These are phyloP conservation scores for Eilema sororculum DNA, from an alignment of 2,888 invertebrate genomes.

Conservation along the genomic window DNA sequence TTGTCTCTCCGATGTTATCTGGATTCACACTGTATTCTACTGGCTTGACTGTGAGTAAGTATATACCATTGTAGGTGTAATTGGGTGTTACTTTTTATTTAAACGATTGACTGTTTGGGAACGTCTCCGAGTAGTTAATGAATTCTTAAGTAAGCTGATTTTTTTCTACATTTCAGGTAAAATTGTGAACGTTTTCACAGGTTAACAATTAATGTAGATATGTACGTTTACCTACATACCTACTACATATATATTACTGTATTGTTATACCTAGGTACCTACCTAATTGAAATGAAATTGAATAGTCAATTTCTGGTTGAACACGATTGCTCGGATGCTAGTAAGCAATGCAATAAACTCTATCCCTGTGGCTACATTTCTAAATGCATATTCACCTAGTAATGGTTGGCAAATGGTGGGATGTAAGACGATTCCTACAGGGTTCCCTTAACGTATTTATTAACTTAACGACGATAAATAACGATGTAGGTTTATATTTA, in stretches of 20 bases:
- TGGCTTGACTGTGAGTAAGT: slow-evolving; percentile 34
- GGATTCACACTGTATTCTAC: slow-evolving; percentile 47
- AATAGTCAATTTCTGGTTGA: no score
- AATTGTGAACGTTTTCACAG: background rate
- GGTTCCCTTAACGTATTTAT: background rate
- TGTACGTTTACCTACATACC: no score
- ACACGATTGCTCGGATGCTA: no score
- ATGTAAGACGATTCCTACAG: background rate
- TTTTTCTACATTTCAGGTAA: background rate
- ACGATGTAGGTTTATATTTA: background rate
- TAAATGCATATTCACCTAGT: background rate
- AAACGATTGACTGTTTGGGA: background rate
- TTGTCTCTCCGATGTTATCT: slow-evolving; percentile 67
- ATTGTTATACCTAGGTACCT: no score
- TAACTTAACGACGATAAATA: background rate
- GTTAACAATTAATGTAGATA: no score
- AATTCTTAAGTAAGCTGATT: background rate
- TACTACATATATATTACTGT: no score
- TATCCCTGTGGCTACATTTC: no score
- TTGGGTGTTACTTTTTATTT: background rate
- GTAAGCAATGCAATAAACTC: no score
- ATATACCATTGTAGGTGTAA: slow-evolving; percentile 7
- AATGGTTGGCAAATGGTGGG: background rate
- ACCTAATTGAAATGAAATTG: no score
- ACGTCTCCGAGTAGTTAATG: background rate